These are phyloP conservation scores for Lottia scabra DNA, from an alignment of 2,888 invertebrate genomes.

Conservation along the genomic window DNA sequence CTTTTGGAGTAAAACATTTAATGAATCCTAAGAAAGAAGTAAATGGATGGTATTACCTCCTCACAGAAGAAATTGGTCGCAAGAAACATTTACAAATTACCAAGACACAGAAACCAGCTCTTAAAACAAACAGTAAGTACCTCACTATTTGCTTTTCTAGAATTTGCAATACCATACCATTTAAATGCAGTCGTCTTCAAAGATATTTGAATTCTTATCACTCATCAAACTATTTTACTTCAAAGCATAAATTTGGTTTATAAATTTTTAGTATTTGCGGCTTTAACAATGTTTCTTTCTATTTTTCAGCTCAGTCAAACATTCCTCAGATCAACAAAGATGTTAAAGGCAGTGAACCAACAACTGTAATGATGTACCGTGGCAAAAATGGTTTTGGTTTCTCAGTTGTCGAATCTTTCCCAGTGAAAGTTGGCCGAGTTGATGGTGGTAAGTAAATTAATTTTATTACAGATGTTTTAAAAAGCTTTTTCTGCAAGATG, in stretches of 20 bases:
- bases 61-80: constrained; percentile 77
- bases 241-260: not conserved
- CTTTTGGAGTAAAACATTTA: constrained; percentile 87
- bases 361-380: constrained; percentile 44
- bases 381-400: constrained; percentile 66
- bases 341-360: constrained; percentile 57
- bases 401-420: constrained; percentile 64
- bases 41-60: constrained; percentile 81
- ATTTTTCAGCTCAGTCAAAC: constrained; percentile 42
- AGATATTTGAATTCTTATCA: too few species aligned
- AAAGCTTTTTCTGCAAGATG: too few species aligned
- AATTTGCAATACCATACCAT: too few species aligned
- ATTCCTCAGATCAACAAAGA: constrained; percentile 61
- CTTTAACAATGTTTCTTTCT: not conserved
- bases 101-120: constrained; percentile 37
- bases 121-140: constrained; percentile 44
- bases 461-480: too few species aligned
- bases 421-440: constrained; percentile 63
- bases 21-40: constrained; percentile 75
- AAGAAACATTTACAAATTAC: constrained; percentile 70
- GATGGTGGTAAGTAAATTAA: constrained; percentile 49
- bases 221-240: not conserved
- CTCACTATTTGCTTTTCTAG: too few species aligned
- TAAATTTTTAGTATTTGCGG: not conserved
- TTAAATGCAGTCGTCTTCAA: too few species aligned